Conservation (phyloP, 2,113 vertebrate genomes). For the Pteruthius melanotis region DNA sequence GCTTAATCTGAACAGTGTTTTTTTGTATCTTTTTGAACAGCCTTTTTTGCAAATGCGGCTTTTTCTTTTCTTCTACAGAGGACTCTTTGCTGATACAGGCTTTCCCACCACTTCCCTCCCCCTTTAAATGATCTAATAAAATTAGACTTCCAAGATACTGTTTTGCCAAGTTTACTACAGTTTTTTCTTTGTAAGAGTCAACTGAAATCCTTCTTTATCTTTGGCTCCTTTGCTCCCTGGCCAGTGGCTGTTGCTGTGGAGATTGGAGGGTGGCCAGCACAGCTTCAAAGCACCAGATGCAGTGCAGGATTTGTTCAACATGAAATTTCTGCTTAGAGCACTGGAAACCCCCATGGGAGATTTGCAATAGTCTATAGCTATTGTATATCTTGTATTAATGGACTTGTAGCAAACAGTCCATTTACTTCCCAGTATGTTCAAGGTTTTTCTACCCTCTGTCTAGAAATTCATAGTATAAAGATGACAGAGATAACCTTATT, state of each 20-base stretch:
- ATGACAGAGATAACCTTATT: background rate
- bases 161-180: background rate
- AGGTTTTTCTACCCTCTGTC: background rate
- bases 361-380: background rate
- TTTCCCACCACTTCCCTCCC: background rate
- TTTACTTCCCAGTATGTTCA: background rate
- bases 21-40: background rate
- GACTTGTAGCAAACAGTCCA: background rate
- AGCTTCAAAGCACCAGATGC: constrained; percentile 11
- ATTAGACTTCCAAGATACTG: background rate
- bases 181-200: background rate
- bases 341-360: background rate
- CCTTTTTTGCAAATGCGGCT: background rate
- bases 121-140: background rate
- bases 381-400: background rate
- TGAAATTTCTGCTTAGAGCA: background rate
- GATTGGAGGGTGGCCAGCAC: background rate
- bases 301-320: background rate
- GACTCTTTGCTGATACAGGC: background rate
- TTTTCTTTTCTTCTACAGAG: background rate
- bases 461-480: background rate
- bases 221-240: background rate
- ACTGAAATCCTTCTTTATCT: background rate
- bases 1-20: background rate
- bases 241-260: background rate